Percentiles rank a stretch among this genome's conserved stretches.
Conservation (phyloP, 2,888 invertebrate genomes). For the Chromoteleia sp. region DNA sequence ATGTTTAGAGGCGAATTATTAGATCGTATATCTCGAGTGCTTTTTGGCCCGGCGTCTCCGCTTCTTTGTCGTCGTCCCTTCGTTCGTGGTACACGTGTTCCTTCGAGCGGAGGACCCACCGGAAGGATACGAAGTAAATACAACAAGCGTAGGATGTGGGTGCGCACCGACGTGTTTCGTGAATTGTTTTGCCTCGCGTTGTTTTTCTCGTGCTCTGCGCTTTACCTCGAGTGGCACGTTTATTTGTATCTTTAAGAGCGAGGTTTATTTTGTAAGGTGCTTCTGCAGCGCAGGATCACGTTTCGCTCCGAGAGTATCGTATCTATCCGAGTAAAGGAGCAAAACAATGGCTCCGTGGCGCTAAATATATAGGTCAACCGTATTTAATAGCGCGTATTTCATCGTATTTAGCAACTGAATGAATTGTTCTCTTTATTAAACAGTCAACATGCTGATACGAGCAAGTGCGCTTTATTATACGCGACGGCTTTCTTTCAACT, state of each 20-base stretch:
- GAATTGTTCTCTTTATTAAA: conserved; percentile 31
- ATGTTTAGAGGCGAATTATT: conserved; percentile 81
- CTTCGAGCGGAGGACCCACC: conserved; percentile 47
- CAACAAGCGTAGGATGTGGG: conserved; percentile 56
- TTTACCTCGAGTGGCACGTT: conserved; percentile 66
- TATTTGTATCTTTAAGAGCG: conserved; percentile 72
- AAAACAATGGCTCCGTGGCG: conserved; percentile 43
- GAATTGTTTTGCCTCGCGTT: conserved; percentile 63
- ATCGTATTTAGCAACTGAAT: conserved; percentile 26
- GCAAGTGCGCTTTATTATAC: background rate
- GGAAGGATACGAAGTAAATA: conserved; percentile 62
- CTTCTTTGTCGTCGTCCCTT: conserved; percentile 62
- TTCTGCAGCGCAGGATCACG: conserved; percentile 65
- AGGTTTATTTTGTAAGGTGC: conserved; percentile 71
- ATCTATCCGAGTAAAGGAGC: conserved; percentile 44
- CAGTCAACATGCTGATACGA: conserved; percentile 21
- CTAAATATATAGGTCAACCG: conserved; percentile 55
- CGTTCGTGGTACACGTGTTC: conserved; percentile 57
- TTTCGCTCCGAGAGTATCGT: conserved; percentile 58
- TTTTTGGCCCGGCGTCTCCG: conserved; percentile 66
- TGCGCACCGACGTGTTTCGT: conserved; percentile 60
- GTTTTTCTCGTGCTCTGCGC: conserved; percentile 56
- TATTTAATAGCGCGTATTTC: conserved; percentile 51
- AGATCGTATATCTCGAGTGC: conserved; percentile 77
- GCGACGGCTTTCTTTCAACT: background rate